phyloP scores from a whole-genome alignment of 2,113 vertebrate genomes.

The Cichladusa arquata region DNA sequence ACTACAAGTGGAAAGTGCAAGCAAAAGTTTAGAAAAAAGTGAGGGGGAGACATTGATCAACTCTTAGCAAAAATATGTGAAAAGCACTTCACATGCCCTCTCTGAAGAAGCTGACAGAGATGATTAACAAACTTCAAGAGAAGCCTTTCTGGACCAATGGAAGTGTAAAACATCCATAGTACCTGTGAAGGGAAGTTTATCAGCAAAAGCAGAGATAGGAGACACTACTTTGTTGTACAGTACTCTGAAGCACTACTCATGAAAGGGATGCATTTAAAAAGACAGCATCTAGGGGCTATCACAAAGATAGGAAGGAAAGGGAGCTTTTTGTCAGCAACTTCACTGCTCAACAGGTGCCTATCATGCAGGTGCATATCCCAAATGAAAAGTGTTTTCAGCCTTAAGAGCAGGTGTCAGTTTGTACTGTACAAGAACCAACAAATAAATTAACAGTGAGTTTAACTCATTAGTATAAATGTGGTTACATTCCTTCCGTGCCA shows the following conservation, averaged over 20 bases:
- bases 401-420: neutral
- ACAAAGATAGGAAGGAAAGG: neutral
- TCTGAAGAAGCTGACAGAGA: neutral
- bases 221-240: neutral
- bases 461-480: neutral
- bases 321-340: neutral
- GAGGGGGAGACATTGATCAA: neutral
- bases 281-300: neutral
- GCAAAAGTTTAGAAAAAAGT: neutral
- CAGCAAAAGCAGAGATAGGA: neutral
- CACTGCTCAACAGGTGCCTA: neutral
- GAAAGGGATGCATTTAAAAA: neutral
- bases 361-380: rapidly evolving
- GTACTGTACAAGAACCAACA: neutral
- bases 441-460: neutral
- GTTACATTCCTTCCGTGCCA: neutral
- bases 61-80: neutral
- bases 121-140: neutral
- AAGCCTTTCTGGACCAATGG: neutral
- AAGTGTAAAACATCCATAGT: neutral
- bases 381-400: neutral
- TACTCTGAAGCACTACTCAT: neutral
- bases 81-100: neutral
- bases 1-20: neutral
- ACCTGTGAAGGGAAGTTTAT: neutral